phyloP scores from a whole-genome alignment of 2,113 vertebrate genomes.

The Gasterosteus aculeatus region DNA sequence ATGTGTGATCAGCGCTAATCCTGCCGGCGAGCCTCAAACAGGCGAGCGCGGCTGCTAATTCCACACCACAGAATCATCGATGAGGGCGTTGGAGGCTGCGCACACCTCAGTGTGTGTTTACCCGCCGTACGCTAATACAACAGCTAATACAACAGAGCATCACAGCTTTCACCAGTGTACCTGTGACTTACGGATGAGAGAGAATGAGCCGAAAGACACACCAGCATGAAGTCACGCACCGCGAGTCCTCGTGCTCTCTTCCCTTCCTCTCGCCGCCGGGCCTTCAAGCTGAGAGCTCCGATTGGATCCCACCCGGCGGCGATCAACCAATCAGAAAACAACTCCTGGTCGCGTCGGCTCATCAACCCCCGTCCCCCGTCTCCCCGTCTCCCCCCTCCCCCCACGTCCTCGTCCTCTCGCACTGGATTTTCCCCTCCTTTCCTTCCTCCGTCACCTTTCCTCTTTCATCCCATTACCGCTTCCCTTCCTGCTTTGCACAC shows the following conservation, averaged over 20 bases:
- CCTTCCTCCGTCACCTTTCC: background rate
- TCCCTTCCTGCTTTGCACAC: conserved; percentile 8
- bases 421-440: conserved; percentile 11
- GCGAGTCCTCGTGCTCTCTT: background rate
- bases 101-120: conserved; percentile 33
- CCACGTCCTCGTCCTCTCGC: background rate
- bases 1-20: conserved; percentile 71
- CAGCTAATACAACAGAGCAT: conserved; percentile 29
- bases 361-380: conserved; percentile 32
- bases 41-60: conserved; percentile 62
- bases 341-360: conserved; percentile 18
- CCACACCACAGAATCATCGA: conserved; percentile 62
- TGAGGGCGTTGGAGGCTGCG: conserved; percentile 57
- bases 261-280: background rate
- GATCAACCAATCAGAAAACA: conserved; percentile 51
- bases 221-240: conserved; percentile 15
- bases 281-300: conserved; percentile 13
- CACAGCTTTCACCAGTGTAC: conserved; percentile 16
- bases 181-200: conserved; percentile 48
- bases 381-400: conserved; percentile 7
- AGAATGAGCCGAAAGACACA: conserved; percentile 26
- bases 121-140: conserved; percentile 10
- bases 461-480: conserved; percentile 29
- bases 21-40: conserved; percentile 63
- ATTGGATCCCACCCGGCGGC: conserved; percentile 35